Evolutionary conservation across 1,140 invertebrate genomes (phyloP).

Genomic region (Drosophila sproati): DNA sequence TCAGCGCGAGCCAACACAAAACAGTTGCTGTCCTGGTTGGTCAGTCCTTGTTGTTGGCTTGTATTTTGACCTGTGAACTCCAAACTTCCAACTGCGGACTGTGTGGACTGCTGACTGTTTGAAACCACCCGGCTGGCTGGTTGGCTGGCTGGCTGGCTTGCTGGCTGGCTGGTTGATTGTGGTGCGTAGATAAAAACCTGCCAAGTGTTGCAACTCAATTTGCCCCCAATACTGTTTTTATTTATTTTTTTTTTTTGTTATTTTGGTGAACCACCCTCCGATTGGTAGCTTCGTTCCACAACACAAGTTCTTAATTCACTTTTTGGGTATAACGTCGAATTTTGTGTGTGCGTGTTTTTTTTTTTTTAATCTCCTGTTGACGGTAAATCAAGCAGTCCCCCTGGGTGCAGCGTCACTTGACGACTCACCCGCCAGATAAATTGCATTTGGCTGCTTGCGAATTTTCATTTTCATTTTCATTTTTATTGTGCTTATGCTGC

Average conservation of each 20-base stretch:
- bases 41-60: conserved; percentile 28
- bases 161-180: conserved; percentile 59
- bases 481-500: conserved; percentile 56
- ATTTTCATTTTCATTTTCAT: conserved; percentile 46
- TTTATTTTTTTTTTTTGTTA: neutral
- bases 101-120: conserved; percentile 15
- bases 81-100: neutral
- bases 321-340: conserved; percentile 59
- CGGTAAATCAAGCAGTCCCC: conserved; percentile 82
- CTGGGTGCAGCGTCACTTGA: conserved; percentile 76
- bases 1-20: conserved; percentile 74
- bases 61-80: conserved; percentile 22
- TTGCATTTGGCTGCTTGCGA: conserved; percentile 72
- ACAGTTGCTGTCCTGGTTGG: conserved; percentile 46
- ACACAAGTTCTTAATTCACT: conserved; percentile 82
- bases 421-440: conserved; percentile 61
- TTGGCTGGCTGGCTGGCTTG: conserved; percentile 17
- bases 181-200: conserved; percentile 82
- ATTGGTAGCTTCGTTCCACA: conserved; percentile 65
- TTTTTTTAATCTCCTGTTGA: conserved; percentile 82
- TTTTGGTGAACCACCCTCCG: conserved; percentile 49
- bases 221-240: conserved; percentile 25
- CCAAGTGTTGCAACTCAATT: conserved; percentile 83
- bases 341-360: conserved; percentile 33
- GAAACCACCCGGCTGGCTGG: conserved; percentile 9